A percentile compares a stretch with the other conserved stretches of the same genome.
These are phyloP conservation scores for Entomyzon cyanotis DNA, from an alignment of 2,113 vertebrate species.

Conservation along the genomic window DNA sequence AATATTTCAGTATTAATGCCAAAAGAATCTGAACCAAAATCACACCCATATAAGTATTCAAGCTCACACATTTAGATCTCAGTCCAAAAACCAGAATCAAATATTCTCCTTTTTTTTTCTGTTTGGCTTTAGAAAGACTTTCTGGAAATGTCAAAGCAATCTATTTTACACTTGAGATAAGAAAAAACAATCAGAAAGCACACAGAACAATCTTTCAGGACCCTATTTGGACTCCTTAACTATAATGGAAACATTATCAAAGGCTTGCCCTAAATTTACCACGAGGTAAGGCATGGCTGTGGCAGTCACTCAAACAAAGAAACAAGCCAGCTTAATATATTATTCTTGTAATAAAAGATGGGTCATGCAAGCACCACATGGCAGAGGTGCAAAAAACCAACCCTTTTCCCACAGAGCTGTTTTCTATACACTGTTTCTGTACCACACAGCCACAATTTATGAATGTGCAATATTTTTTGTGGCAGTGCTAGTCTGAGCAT, in stretches of 20 bases:
- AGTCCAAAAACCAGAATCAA: slow-evolving; percentile 53
- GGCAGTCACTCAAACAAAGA: not conserved
- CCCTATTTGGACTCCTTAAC: not conserved
- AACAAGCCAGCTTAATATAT: not conserved
- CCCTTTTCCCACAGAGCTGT: not conserved
- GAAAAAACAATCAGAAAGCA: slow-evolving; percentile 29
- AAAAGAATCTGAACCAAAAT: slow-evolving; percentile 52
- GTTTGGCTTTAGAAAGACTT: slow-evolving; percentile 24
- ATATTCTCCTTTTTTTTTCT: slow-evolving; percentile 45
- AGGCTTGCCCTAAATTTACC: not conserved
- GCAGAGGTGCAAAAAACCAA: not conserved
- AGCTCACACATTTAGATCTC: slow-evolving; percentile 10
- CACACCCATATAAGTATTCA: slow-evolving; percentile 36
- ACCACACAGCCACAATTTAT: not conserved
- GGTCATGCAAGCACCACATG: not conserved
- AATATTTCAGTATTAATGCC: slow-evolving; percentile 28
- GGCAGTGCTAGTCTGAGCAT: not conserved
- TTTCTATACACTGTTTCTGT: not conserved
- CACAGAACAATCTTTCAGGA: not conserved
- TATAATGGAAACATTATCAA: not conserved
- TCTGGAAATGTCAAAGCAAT: slow-evolving; percentile 50
- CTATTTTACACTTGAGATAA: slow-evolving; percentile 33
- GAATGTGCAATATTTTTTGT: not conserved
- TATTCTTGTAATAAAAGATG: not conserved
- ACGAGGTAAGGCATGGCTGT: not conserved